Percentiles rank a stretch among this genome's conserved stretches.
Conservation (phyloP, 35 echinoderm and acorn worm genomes). For the Heliocidaris tuberculata region DNA sequence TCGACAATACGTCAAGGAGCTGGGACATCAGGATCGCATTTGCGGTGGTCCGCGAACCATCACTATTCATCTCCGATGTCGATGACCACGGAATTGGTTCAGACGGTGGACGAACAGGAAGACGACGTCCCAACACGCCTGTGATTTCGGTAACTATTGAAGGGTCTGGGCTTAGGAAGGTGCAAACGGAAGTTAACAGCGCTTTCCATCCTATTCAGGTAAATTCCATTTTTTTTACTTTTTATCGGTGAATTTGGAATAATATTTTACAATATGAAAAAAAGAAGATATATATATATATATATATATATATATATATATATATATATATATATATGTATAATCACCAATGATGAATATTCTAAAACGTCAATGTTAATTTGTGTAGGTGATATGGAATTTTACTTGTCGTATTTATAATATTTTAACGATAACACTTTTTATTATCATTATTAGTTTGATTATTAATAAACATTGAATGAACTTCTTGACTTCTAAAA, state of each 20-base stretch:
- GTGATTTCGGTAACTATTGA: background rate
- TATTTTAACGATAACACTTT: background rate
- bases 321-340: too few relatives aligned
- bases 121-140: background rate
- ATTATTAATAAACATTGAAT: too few relatives aligned
- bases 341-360: too few relatives aligned
- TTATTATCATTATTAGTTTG: too few relatives aligned
- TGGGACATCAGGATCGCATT: background rate
- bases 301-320: too few relatives aligned
- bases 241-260: too few relatives aligned
- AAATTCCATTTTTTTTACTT: background rate
- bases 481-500: too few relatives aligned
- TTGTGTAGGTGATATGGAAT: too few relatives aligned
- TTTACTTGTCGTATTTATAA: background rate
- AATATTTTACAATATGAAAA: too few relatives aligned
- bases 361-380: too few relatives aligned
- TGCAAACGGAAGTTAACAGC: background rate
- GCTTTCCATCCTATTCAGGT: background rate
- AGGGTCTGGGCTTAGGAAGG: background rate
- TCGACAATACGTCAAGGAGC: background rate
- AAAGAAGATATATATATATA: background rate
- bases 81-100: background rate
- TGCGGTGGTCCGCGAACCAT: background rate
- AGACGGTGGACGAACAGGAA: background rate
- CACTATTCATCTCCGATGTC: background rate